These are phyloP conservation scores for Papilio polyxenes DNA, from an alignment of 1,140 invertebrate genomes.

Conservation along the genomic window DNA sequence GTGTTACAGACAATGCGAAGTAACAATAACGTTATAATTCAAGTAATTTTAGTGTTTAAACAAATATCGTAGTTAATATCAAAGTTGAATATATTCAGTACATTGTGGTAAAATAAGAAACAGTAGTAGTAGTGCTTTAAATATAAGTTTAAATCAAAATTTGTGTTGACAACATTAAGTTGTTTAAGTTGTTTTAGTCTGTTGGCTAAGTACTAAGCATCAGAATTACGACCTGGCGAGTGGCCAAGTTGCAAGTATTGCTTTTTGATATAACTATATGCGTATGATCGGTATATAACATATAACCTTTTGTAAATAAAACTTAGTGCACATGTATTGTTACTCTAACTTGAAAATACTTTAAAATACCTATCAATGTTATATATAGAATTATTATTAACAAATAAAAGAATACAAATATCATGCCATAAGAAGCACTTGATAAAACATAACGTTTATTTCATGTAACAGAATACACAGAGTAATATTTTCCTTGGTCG, in stretches of 20 bases:
- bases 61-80: too few relatives aligned
- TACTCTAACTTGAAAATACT: too few relatives aligned
- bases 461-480: neutral
- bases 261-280: neutral
- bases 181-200: neutral
- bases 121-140: neutral
- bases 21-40: too few relatives aligned
- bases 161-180: neutral
- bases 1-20: too few relatives aligned
- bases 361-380: too few relatives aligned
- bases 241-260: neutral
- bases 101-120: too few relatives aligned
- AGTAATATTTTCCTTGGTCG: neutral
- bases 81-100: too few relatives aligned
- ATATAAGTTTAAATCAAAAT: neutral
- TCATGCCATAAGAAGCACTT: too few relatives aligned
- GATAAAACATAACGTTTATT: neutral
- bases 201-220: conserved; percentile 4
- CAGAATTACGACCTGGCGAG: neutral
- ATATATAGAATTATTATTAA: too few relatives aligned
- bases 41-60: too few relatives aligned
- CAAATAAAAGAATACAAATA: too few relatives aligned
- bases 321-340: too few relatives aligned
- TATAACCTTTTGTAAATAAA: neutral
- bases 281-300: neutral